Base-by-base conservation (phyloP, 1,140 invertebrate species). In the Teleopsis dalmanni region DNA sequence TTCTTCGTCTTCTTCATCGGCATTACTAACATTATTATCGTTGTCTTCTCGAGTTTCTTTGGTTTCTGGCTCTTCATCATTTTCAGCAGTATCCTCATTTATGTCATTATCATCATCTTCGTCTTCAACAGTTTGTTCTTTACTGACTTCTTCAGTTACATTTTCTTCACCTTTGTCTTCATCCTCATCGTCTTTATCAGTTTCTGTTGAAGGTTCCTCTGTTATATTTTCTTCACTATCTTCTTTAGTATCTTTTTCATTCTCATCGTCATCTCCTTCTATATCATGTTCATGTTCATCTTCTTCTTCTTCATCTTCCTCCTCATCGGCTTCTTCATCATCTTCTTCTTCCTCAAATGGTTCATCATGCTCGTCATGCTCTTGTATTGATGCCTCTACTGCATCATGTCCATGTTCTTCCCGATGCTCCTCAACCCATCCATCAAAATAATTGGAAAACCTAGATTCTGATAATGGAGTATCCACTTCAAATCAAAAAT, bases 391-490 rank as follows among this genome's bases (percentile, higher is more conserved):
- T 47, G 73, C 63, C 65, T 75, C 53, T 62, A 76, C 57, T 64
- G 71, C 61, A 52, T 70, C 69, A 36, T 70, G 64, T 22, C 59
- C 59, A 46, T 79, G 74, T 50, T 77, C 73, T 46, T 72, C 72
- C 11, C 74, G 65, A 50, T 72, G 65, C 58, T 85, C 82, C 55
- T 88, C 85, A n/a, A 87, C 76, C 84, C 84, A 88, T 10, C 84
- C 84, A 62, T 86, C 81, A 50, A 88, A 81, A 34, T 83, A 76
- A 57, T 78, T 78, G 10, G 85, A 81, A 73, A 83, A 88, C 26
- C 78, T 74, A 19, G 84, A 87, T 58, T 86, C 79, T 10, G 76
- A 74, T 52, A 83, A 58, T 29, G 83, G 80, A 21, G 79, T 82
- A 60, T 85, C 84, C 58, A 86, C 85, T 88, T 55, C 34, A 76